Base-by-base conservation (phyloP, 2,113 vertebrate genomes). In the Prionailurus bengalensis region DNA sequence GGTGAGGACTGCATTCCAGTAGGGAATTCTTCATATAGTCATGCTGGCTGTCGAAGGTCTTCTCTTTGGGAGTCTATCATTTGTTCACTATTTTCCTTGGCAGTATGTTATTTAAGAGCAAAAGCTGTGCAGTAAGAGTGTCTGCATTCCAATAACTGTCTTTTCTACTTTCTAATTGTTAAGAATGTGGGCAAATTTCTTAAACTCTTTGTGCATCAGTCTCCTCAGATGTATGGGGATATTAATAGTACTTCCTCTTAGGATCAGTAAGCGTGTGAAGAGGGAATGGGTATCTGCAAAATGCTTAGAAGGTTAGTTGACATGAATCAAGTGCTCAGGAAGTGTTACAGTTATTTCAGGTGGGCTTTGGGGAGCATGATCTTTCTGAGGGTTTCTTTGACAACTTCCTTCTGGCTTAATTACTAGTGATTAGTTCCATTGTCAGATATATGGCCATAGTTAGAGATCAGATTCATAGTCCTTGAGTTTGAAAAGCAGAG, bases 401-500 rank as follows among this genome's bases (percentile, higher is more conserved):
- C 39, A 93, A 5, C 31, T 65, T 87, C 53, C 6, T 81, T 91
- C 53, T 45, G 21, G 36, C 42, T 27, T 89, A 55, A 65, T 82
- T 91, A 39, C 29, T 51, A 81, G 23, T 51, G 14, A 48, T 85
- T 23, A 83, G 7, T 93, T 91, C 53, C n/a, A 27, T 48, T 78
- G 15, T 89, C 45, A 86, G 68, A 23, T 95, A 68, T 51, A 29
- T 93, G 68, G 23, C 31, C 14, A 89, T 42, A 87, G 16, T 83
- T 11, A 76, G 27, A 94, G 71, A 68, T 79, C 42, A 42, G n/a
- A 84, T 80, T 42, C 33, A 93, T 8, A n/a, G 66, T 45, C 45
- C 25, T 90, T 97, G 76, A 91, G 51, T 87, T 84, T 87, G 68
- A 31, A 4, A 91, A 94, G 14, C 33, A 63, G 66, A 33, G 21